A percentile compares a stretch with the other conserved stretches of the same genome.
Evolutionary conservation across 35 echinoderm and acorn worm genomes (phyloP).

Genomic region (Apostichopus californicus): DNA sequence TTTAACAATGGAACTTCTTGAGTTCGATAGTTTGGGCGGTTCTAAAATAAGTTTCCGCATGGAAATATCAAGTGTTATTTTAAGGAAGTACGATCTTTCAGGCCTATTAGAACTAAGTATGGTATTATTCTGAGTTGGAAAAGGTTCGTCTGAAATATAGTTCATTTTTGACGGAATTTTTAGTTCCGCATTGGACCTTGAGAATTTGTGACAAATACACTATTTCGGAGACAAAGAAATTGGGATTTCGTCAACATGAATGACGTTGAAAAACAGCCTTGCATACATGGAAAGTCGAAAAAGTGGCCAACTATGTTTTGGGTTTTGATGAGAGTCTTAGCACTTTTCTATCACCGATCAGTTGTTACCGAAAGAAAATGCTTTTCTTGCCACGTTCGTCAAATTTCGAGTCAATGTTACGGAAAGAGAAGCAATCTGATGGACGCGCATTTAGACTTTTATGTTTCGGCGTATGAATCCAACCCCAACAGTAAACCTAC

Average conservation of each 20-base stretch:
- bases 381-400: not conserved
- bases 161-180: too few species aligned
- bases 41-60: too few species aligned
- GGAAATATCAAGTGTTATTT: too few species aligned
- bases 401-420: not conserved
- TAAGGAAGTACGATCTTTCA: too few species aligned
- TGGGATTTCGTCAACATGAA: not conserved
- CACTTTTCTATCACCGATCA: not conserved
- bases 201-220: too few species aligned
- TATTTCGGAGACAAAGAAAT: too few species aligned
- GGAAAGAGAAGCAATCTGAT: not conserved
- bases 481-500: not conserved
- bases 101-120: too few species aligned
- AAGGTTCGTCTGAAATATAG: too few species aligned
- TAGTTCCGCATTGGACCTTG: too few species aligned
- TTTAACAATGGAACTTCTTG: too few species aligned
- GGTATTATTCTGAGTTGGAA: too few species aligned
- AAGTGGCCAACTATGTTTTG: not conserved
- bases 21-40: too few species aligned
- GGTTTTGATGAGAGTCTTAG: not conserved
- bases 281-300: not conserved
- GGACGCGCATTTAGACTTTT: not conserved
- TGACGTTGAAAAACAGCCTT: not conserved
- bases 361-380: not conserved
- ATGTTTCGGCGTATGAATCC: not conserved